Conservation (phyloP, 1,140 invertebrate species). For the Pemphigus obesinymphae region DNA sequence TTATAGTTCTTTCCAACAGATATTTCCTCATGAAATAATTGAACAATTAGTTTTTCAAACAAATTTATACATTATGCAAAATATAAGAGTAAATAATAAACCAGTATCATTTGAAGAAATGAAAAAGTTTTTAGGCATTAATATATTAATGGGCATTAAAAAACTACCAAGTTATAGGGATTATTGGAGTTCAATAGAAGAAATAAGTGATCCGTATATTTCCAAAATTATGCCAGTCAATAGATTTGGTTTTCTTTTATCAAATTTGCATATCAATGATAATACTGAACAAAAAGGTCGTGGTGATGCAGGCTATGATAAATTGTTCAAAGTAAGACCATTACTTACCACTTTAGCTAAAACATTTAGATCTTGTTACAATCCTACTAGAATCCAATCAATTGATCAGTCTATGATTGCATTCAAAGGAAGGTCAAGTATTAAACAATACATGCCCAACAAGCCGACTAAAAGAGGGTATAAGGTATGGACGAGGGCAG, state of each 20-base stretch:
- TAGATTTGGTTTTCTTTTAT: slow-evolving; percentile 44
- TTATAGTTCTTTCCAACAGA: neutral
- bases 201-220: slow-evolving; percentile 50
- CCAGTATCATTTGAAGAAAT: slow-evolving; percentile 45
- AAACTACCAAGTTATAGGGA: slow-evolving; percentile 46
- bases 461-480: slow-evolving; percentile 46
- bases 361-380: slow-evolving; percentile 34
- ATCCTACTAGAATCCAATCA: slow-evolving; percentile 40
- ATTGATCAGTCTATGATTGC: slow-evolving; percentile 47
- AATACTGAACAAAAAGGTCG: slow-evolving; percentile 44
- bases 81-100: too few species aligned
- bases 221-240: slow-evolving; percentile 49
- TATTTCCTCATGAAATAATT: slow-evolving; percentile 15
- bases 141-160: slow-evolving; percentile 49
- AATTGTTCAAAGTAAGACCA: slow-evolving; percentile 47
- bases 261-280: slow-evolving; percentile 48
- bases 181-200: slow-evolving; percentile 50
- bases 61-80: slow-evolving; percentile 45
- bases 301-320: slow-evolving; percentile 45
- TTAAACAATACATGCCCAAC: slow-evolving; percentile 47
- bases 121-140: slow-evolving; percentile 46
- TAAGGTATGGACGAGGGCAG: slow-evolving; percentile 44
- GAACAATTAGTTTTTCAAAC: slow-evolving; percentile 43
- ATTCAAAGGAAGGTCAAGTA: slow-evolving; percentile 45
- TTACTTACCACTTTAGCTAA: slow-evolving; percentile 30